Base-by-base conservation (phyloP, 53 echinoderm and acorn worm species). In the Echinarachnius parma region DNA sequence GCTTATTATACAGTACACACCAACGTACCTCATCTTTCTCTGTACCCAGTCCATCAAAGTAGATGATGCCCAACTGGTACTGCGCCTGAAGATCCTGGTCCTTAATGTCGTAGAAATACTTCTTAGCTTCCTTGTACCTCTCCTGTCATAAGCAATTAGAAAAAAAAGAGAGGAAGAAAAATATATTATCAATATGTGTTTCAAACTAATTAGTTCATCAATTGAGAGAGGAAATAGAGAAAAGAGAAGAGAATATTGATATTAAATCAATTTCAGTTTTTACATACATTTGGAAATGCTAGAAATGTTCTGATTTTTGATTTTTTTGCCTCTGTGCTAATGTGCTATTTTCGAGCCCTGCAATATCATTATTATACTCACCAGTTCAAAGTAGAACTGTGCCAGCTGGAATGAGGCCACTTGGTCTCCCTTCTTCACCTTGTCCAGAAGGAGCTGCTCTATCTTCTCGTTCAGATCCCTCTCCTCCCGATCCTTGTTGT, bases 331-430 rank as follows among this genome's bases (percentile, higher is more conserved):
- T n/a, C n/a, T n/a, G n/a, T n/a, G 46, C 16, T 10, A 11, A 16
- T 45, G 16, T 45, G 46, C 16, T 45, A 45, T 20, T 55, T 55
- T n/a, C n/a, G n/a, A n/a, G n/a, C n/a, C n/a, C n/a, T n/a, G n/a
- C n/a, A n/a, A n/a, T n/a, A n/a, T n/a, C n/a, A n/a, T n/a, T n/a
- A n/a, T n/a, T n/a, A n/a, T 59, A 37, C 78, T 63, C 59, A 93
- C 96, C 87, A 87, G 84, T 52, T 95, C 96, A 87, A 90, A 95
- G 44, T 91, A 95, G 47, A 95, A 95, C 61, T 95, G 96, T 34
- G 75, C 96, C 21, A 95, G 87, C 71, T 95, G 96, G 46, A 95
- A 95, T 1, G 82, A 69, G 14, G 95, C 95, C 21, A 77, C 74
- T 59, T 60, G 68, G 42, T 95, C 90, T 3, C 82, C 95, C 20